Conservation (phyloP, 2,113 vertebrate genomes). For the Anoplopoma fimbria region DNA sequence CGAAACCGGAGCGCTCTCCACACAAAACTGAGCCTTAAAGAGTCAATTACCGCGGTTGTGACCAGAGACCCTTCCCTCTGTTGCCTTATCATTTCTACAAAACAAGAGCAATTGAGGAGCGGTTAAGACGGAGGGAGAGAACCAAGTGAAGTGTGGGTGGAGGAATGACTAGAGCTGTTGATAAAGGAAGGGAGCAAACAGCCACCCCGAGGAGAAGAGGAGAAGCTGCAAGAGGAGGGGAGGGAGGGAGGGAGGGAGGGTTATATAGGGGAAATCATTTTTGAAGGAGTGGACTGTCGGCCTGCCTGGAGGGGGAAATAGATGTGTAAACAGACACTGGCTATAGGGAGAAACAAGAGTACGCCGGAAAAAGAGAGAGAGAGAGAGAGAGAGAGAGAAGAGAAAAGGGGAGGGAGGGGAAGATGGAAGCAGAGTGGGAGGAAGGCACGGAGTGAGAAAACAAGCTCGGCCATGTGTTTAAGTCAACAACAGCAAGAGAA, state of each 20-base stretch:
- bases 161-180: conserved; percentile 58
- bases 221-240: conserved; percentile 35
- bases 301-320: conserved; percentile 66
- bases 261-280: conserved; percentile 69
- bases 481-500: conserved; percentile 76
- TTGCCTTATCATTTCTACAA: conserved; percentile 58
- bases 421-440: conserved; percentile 68
- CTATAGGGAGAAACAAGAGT: conserved; percentile 64
- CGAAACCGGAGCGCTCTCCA: conserved; percentile 43
- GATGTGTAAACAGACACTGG: conserved; percentile 78
- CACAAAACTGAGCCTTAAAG: conserved; percentile 61
- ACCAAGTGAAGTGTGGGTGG: conserved; percentile 39
- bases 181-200: conserved; percentile 63
- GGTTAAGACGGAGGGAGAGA: conserved; percentile 43
- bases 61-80: conserved; percentile 48
- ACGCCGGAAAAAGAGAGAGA: conserved; percentile 29
- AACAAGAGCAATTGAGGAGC: conserved; percentile 61
- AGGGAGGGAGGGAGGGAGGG: conserved; percentile 35
- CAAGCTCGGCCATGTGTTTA: conserved; percentile 80
- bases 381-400: neutral
- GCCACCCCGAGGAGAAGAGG: conserved; percentile 56
- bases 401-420: conserved; percentile 54
- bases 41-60: conserved; percentile 67
- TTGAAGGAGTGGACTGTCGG: conserved; percentile 69
- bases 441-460: conserved; percentile 73